Conservation (phyloP, 2,797 vertebrate species). For the Erethizon dorsatum region DNA sequence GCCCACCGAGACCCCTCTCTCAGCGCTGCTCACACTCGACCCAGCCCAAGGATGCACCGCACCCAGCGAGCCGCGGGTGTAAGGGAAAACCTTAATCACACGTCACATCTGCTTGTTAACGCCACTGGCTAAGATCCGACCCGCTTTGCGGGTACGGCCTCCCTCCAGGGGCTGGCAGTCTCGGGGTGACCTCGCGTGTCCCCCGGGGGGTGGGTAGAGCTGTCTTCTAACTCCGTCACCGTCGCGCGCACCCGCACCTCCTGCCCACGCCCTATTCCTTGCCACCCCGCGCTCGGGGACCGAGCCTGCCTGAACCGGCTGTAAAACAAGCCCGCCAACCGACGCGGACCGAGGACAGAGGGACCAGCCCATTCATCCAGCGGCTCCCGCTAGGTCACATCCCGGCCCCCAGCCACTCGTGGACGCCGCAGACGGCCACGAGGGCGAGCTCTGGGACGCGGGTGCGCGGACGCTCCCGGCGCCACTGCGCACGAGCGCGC, state of each 20-base stretch:
- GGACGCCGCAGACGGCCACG: fast-evolving
- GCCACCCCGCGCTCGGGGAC: background rate
- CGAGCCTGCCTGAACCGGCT: background rate
- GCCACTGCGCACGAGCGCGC: background rate
- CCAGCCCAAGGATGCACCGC: background rate
- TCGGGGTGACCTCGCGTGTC: background rate
- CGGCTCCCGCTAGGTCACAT: background rate
- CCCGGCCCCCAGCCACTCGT: no score
- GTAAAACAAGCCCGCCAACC: background rate
- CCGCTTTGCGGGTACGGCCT: background rate
- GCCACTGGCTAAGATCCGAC: no score
- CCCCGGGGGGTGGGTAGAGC: background rate
- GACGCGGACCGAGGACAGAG: background rate
- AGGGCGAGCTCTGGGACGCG: fast-evolving
- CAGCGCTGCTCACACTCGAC: background rate
- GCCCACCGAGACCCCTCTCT: background rate
- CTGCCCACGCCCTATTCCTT: background rate
- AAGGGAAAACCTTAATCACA: background rate
- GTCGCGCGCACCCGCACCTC: background rate
- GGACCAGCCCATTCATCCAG: background rate
- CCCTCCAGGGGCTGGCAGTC: background rate
- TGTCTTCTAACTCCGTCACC: background rate
- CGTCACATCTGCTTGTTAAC: background rate
- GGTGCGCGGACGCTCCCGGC: fast-evolving
- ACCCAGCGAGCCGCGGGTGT: background rate